A percentile compares a stretch with the other conserved stretches of the same genome.
Evolutionary conservation across 2,113 vertebrate species (phyloP).

Genomic region (Myotis lucifugus): DNA sequence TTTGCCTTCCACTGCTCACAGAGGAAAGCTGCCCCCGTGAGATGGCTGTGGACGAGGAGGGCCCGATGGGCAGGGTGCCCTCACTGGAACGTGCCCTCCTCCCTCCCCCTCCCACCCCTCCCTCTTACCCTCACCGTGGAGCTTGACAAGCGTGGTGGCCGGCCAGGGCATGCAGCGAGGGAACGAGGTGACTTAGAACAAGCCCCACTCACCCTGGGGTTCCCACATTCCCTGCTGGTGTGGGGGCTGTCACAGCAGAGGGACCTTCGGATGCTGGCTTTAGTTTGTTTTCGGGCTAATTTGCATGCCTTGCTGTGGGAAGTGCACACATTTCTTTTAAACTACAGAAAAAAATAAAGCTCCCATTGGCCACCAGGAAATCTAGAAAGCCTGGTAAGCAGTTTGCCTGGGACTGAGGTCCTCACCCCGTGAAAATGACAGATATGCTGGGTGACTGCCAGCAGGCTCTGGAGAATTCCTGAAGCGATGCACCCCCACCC

Average conservation of each 20-base stretch:
- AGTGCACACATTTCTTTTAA: not conserved
- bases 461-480: not conserved
- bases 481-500: not conserved
- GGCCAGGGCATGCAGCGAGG: rapidly evolving
- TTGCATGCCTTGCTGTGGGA: not conserved
- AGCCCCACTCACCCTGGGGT: rapidly evolving
- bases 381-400: not conserved
- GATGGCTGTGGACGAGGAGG: not conserved
- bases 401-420: not conserved
- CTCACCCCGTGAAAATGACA: not conserved
- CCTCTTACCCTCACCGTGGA: rapidly evolving
- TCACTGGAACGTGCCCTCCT: rapidly evolving
- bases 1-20: not conserved
- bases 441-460: not conserved
- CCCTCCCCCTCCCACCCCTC: rapidly evolving
- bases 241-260: not conserved
- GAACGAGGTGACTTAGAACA: not conserved
- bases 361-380: not conserved
- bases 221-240: not conserved
- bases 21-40: not conserved
- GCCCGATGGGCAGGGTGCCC: no score
- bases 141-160: no score
- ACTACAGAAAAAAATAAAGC: not conserved
- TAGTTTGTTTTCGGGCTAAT: not conserved
- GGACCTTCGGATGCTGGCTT: not conserved